phyloP scores from a whole-genome alignment of 2,113 vertebrate genomes.

The Pollachius pollachius region DNA sequence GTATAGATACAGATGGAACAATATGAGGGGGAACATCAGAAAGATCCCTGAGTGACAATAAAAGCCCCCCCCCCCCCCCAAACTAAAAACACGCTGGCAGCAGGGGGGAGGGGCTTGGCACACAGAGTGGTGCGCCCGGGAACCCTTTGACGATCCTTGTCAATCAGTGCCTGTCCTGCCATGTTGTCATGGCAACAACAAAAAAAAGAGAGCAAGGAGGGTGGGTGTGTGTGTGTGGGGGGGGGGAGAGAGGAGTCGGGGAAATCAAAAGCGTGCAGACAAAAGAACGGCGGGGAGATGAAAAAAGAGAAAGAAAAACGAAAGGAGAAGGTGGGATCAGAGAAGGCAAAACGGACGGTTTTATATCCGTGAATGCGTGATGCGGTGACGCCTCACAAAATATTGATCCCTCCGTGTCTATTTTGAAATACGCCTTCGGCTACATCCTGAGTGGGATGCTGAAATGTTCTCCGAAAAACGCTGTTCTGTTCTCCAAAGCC shows the following conservation, averaged over 20 bases:
- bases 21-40: conserved; percentile 59
- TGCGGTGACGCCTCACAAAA: conserved; percentile 43
- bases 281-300: not conserved
- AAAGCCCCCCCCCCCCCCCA: too few species aligned
- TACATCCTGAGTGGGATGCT: conserved; percentile 36
- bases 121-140: conserved; percentile 66
- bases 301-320: not conserved
- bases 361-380: conserved; percentile 45
- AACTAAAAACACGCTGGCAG: conserved; percentile 54
- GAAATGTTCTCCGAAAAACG: conserved; percentile 29
- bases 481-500: conserved; percentile 32
- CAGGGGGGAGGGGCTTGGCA: conserved; percentile 64
- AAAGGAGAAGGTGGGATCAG: not conserved
- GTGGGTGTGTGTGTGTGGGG: too few species aligned
- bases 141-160: conserved; percentile 74
- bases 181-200: conserved; percentile 76
- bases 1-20: conserved; percentile 39
- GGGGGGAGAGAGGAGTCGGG: not conserved
- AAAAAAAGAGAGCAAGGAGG: conserved; percentile 33
- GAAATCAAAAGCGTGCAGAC: not conserved
- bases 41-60: conserved; percentile 68
- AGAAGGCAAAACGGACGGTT: conserved; percentile 30
- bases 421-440: conserved; percentile 22
- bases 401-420: conserved; percentile 37
- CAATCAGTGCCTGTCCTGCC: conserved; percentile 73